These are phyloP conservation scores for Samia ricini DNA, from an alignment of 1,140 invertebrate species.

Conservation along the genomic window DNA sequence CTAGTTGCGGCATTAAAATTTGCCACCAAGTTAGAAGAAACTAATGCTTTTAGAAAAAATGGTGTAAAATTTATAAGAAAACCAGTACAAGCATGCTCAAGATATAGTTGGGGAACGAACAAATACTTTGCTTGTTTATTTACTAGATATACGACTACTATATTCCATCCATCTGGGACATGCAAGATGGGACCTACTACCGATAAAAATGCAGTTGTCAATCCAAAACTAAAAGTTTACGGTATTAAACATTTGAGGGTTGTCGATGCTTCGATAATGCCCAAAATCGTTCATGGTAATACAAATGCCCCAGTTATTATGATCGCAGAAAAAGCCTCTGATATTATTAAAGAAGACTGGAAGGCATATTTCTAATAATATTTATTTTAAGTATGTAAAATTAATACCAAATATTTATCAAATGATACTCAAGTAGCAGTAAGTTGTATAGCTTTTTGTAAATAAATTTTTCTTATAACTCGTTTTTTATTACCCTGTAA, in stretches of 20 bases:
- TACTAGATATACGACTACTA: conserved; percentile 82
- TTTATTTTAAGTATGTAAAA: neutral
- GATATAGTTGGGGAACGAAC: conserved; percentile 79
- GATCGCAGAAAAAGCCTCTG: conserved; percentile 84
- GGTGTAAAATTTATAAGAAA: conserved; percentile 77
- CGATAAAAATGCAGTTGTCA: conserved; percentile 83
- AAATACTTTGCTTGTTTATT: conserved; percentile 85
- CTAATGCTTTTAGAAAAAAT: conserved; percentile 77
- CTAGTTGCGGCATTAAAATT: conserved; percentile 80
- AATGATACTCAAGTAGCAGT: neutral
- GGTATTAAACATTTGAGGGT: conserved; percentile 83
- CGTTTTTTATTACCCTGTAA: neutral
- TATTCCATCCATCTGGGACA: conserved; percentile 88
- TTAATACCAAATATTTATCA: neutral
- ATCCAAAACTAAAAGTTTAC: conserved; percentile 81
- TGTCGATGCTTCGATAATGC: conserved; percentile 86
- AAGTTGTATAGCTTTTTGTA: neutral
- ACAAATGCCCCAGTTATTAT: conserved; percentile 83
- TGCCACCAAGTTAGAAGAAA: conserved; percentile 74
- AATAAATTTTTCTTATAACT: neutral
- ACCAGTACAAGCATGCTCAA: conserved; percentile 80
- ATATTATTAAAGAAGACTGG: conserved; percentile 81
- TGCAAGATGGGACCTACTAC: conserved; percentile 87
- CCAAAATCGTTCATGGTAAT: conserved; percentile 79
- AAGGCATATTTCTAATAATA: conserved; percentile 2